Evolutionary conservation across 2,888 invertebrate species (phyloP), one percentile per base, ranked within the genome.

Genomic region (Zonitis immaculata): DNA sequence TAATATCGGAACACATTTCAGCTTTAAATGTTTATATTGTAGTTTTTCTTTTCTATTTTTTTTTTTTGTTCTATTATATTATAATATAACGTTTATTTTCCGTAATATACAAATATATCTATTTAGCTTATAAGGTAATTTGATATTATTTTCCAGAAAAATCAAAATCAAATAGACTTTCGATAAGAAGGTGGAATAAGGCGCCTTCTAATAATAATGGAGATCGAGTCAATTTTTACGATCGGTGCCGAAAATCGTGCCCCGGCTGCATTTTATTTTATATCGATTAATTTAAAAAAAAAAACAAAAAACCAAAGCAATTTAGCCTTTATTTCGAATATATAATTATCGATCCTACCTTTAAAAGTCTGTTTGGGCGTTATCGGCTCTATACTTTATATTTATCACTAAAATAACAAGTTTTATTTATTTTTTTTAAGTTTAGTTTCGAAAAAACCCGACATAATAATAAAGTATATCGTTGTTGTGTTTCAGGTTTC

Each of bases 31-130:
- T 68, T 66, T 67, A 66, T 62, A 65, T 49, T 51, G 49, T 48
- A 59, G 61, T 61, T 66, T 65, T 66, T 64, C 64, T 54, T 5
- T n/a, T n/a, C n/a, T n/a, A n/a, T n/a, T 65, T 60, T 64, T 64
- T 61, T 60, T 61, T 61, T 56, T 57, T 55, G 52, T 39, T 58
- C 18, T 32, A 47, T 57, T 44, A 46, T 47, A 32, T n/a, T n/a
- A n/a, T n/a, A n/a, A n/a, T n/a, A 20, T 44, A 14, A 47, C 18
- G 62, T 63, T 65, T 64, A 57, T 61, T 60, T 62, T 63, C 55
- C 54, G 59, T 59, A 61, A 61, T 60, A 57, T 59, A 58, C 53
- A 59, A 52, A 32, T 54, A 22, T 3, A 22, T 22, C 22, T 22
- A 22, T 22, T 22, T 22, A n/a, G n/a, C n/a, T n/a, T n/a, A n/a